Percentiles rank a stretch among this genome's conserved stretches.
phyloP scores from a whole-genome alignment of 2,113 vertebrate species.

The Glareola pratincola region DNA sequence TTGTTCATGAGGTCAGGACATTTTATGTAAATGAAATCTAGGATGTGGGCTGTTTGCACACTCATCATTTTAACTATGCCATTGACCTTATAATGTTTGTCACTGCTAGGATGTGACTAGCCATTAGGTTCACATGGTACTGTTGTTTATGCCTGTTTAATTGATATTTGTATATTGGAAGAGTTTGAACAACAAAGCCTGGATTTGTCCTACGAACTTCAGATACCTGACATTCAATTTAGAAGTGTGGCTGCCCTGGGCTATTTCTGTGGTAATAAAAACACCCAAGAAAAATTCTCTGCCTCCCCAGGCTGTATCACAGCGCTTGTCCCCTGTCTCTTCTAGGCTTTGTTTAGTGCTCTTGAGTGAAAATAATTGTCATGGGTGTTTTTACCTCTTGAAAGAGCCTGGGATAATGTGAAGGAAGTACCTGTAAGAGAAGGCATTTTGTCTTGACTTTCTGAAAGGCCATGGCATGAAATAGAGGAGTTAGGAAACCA shows the following conservation, averaged over 20 bases:
- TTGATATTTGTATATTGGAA: background rate
- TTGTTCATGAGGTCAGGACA: constrained; percentile 16
- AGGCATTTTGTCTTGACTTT: background rate
- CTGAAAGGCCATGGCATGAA: background rate
- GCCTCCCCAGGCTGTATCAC: background rate
- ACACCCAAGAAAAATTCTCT: background rate
- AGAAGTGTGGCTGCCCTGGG: background rate
- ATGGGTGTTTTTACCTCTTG: background rate
- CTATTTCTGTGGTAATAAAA: background rate
- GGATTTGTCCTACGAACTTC: background rate
- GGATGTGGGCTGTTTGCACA: background rate
- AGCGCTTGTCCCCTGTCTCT: background rate
- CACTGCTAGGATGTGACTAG: background rate
- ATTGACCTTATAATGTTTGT: constrained; percentile 41
- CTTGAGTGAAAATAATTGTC: background rate
- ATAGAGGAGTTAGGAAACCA: background rate
- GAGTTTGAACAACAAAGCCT: background rate
- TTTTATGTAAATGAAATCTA: constrained; percentile 29
- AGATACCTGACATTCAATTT: background rate
- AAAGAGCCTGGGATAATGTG: background rate
- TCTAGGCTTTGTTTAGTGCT: background rate
- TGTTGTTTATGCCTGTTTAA: background rate
- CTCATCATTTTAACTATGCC: constrained; percentile 34
- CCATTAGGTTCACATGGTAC: background rate
- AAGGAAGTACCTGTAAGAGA: background rate